These are phyloP conservation scores for Formica exsecta DNA, from an alignment of 1,140 invertebrate genomes.

Conservation along the genomic window DNA sequence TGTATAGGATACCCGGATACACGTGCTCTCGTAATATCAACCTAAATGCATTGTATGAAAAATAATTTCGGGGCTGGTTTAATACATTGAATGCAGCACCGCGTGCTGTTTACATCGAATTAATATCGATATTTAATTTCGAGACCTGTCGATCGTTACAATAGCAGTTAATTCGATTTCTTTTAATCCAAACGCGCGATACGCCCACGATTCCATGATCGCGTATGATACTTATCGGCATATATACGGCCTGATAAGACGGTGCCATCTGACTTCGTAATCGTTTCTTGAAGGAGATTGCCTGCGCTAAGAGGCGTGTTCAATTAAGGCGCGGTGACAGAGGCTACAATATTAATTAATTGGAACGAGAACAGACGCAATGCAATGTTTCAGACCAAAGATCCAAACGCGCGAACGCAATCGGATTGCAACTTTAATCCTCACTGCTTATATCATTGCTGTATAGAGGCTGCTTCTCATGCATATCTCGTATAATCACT, in stretches of 20 bases:
- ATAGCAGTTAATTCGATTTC: neutral
- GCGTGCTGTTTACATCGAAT: neutral
- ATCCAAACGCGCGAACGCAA: neutral
- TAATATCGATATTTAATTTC: conserved; percentile 23
- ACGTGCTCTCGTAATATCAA: neutral
- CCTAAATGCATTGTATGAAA: neutral
- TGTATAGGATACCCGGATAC: neutral
- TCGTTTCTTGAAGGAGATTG: conserved; percentile 32
- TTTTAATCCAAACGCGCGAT: neutral
- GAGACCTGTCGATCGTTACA: conserved; percentile 2
- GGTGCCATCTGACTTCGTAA: conserved; percentile 33
- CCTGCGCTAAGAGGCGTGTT: conserved; percentile 39
- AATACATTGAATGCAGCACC: neutral
- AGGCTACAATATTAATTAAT: conserved; percentile 62
- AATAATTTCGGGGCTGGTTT: conserved; percentile 23
- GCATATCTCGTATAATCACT: conserved; percentile 23
- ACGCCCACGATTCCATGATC: neutral
- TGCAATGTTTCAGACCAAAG: too few relatives aligned
- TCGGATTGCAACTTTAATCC: conserved; percentile 28
- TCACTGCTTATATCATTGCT: neutral
- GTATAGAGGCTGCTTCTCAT: neutral
- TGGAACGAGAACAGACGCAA: neutral
- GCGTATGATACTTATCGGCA: conserved; percentile 48
- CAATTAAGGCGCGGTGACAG: conserved; percentile 55
- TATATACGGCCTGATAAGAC: conserved; percentile 54